Evolutionary conservation across 2,113 vertebrate genomes (phyloP), one percentile per base, ranked within the genome.

Genomic region (Corydoras maculifer): DNA sequence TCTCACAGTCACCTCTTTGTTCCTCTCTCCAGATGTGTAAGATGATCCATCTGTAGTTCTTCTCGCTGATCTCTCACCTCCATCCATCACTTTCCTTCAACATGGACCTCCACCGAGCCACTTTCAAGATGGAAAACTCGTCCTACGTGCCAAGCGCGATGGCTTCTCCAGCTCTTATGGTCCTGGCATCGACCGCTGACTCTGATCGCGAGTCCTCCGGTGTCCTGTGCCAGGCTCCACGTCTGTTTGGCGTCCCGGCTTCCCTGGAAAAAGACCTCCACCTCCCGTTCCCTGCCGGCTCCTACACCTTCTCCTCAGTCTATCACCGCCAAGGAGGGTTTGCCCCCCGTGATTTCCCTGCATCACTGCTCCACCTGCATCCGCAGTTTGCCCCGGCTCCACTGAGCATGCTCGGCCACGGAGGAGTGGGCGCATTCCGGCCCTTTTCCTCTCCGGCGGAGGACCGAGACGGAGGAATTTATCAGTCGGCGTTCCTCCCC

Each of bases 81-180:
- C 35, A 8, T 43, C 35, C 35, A 43, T 43, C 43, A 57, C 54
- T 11, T 57, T n/a, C 8, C 54, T n/a, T 58, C 72, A 59, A 81
- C 76, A 99, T 99, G 97, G 96, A 99, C 93, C 95, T 99, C 88
- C 97, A 98, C 89, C 93, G 94, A 83, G 88, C 91, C 81, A 92
- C 97, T 78, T 99, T 99, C 90, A 98, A 97, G 91, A 97, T 99
- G 95, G 97, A 99, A 90, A 97, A 92, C 89, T 92, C 96, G 78
- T 93, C 96, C 83, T 99, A 98, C 77, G 91, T 99, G 81, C 95
- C 95, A 65, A 91, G 93, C 80, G 94, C 94, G 0, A 88, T 99
- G 88, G 93, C 96, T 43, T 98, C 97, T 74, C 97, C 97, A 1
- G 94, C 96, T 9, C 87, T 99, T 77, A 99, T 99, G 97, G 97